Conservation (phyloP, 2,113 vertebrate species). For the rat (Rattus norvegicus) region GRCr8 NC_086024.1:135647001-135647500, state of each 20-base stretch:
- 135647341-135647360: not conserved
- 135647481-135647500: accelerated
- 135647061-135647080: slow-evolving; percentile 85
- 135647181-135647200: slow-evolving; percentile 79
- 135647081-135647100: slow-evolving; percentile 83
- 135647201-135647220: too few relatives aligned
- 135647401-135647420: not conserved
- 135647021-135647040: accelerated
- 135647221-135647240: not conserved
- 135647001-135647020: not conserved
- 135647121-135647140: slow-evolving; percentile 62
- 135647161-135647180: slow-evolving; percentile 84
- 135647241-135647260: not conserved
- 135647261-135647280: accelerated
- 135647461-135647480: accelerated
- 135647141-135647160: slow-evolving; percentile 74
- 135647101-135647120: slow-evolving; percentile 82
- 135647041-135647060: accelerated
- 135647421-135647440: accelerated
- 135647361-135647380: accelerated
- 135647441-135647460: too few relatives aligned
- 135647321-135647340: not conserved
- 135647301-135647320: not conserved
- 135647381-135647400: not conserved
- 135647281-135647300: not conserved